Conservation (phyloP, 1,140 invertebrate species). For the Rhopalosiphum maidis region DNA sequence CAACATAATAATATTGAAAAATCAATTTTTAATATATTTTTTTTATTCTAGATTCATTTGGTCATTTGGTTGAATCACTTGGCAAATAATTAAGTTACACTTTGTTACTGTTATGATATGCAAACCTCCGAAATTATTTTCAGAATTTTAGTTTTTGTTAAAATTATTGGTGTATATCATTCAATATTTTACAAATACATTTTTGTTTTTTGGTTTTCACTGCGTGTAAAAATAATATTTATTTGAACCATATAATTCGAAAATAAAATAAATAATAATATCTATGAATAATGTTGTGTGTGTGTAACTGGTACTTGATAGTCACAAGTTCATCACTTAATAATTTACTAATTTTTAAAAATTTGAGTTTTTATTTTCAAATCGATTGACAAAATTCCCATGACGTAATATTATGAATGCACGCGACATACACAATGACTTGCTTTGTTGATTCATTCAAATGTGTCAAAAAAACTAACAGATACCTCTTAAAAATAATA, state of each 20-base stretch:
- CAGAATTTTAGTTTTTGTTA: constrained; percentile 32
- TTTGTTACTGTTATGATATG: constrained; percentile 37
- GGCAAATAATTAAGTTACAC: constrained; percentile 7
- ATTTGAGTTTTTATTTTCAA: background rate
- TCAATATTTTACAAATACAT: background rate
- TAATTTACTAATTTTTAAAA: background rate
- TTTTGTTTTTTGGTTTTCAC: background rate
- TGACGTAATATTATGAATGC: background rate
- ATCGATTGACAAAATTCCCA: background rate
- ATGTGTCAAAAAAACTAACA: too few species aligned
- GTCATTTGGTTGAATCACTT: constrained; percentile 49
- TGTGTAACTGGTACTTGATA: background rate
- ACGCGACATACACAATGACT: too few species aligned
- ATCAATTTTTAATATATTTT: background rate
- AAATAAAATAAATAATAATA: background rate
- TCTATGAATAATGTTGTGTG: background rate
- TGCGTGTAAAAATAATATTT: background rate
- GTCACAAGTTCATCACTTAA: background rate
- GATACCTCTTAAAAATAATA: too few species aligned
- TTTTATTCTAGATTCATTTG: constrained; percentile 41
- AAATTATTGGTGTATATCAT: constrained; percentile 17
- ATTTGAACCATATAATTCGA: background rate
- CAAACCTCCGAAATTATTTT: background rate
- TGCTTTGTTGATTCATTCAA: too few species aligned
- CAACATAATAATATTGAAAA: background rate